A percentile compares a stretch with the other conserved stretches of the same genome.
Evolutionary conservation across 2,888 invertebrate species (phyloP).

Genomic region (Atrina japonica): DNA sequence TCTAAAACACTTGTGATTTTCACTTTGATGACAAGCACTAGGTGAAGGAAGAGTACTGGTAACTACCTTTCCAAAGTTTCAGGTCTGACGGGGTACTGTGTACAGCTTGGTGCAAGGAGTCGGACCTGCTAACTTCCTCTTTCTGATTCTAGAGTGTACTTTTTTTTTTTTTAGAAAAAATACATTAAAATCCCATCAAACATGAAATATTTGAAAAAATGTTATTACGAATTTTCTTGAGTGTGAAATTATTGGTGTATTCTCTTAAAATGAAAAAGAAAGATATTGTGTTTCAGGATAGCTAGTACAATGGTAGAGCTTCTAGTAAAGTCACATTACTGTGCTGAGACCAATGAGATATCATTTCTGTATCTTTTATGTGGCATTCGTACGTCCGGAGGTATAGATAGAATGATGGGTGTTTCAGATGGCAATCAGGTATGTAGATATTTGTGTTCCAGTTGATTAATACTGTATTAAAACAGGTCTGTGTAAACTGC

Average conservation of each 20-base stretch:
- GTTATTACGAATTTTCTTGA: too few species aligned
- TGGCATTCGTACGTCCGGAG: slow-evolving; percentile 63
- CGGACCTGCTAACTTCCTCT: too few species aligned
- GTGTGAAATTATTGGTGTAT: too few species aligned
- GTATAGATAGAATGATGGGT: slow-evolving; percentile 53
- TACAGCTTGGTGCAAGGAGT: too few species aligned
- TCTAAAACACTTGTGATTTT: too few species aligned
- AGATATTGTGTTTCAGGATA: slow-evolving; percentile 61
- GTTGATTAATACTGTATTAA: not conserved
- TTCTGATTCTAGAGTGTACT: too few species aligned
- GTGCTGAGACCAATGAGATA: slow-evolving; percentile 72
- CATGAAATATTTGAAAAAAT: not conserved
- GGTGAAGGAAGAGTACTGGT: too few species aligned
- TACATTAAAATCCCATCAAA: not conserved
- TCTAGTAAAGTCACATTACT: slow-evolving; percentile 65
- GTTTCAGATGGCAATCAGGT: slow-evolving; percentile 70
- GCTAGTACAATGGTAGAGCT: slow-evolving; percentile 60
- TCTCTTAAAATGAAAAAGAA: too few species aligned
- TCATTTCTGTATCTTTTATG: slow-evolving; percentile 76
- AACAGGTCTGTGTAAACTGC: too few species aligned
- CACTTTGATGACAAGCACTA: too few species aligned
- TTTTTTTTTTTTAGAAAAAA: not conserved
- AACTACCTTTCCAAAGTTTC: too few species aligned
- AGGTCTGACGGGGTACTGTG: too few species aligned
- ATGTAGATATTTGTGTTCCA: not conserved